Evolutionary conservation across 2,113 vertebrate genomes (phyloP), one percentile per base, ranked within the genome.

Genomic region (Monopterus albus): DNA sequence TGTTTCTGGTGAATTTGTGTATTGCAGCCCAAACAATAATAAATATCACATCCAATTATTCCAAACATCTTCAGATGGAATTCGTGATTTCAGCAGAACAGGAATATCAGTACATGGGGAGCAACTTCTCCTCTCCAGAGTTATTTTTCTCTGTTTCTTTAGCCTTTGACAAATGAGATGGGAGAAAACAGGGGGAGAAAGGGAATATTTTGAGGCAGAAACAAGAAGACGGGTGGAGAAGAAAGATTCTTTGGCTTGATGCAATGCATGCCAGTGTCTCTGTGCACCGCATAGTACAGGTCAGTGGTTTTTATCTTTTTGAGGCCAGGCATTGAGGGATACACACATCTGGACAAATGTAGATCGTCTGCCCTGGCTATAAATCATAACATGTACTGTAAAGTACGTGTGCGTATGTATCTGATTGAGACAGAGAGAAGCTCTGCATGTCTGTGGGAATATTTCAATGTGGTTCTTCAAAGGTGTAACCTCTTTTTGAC

Each of bases 331-430:
- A 89, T 71, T 87, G 79, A 88, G 83, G 88, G 85, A 90, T 84
- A 68, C 67, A 82, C 87, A 89, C 91, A 92, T 92, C 91, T 92
- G 91, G 91, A 91, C 88, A 91, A 90, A 89, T 86, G 86, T 39
- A 82, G 79, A 87, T 87, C 77, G 80, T 55, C 75, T 67, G 7
- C 79, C 80, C 83, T 75, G 1, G 25, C 63, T 81, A 84, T 89
- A 91, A 92, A 90, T 92, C 88, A 89, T 49, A 68, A 61, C 64
- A 60, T 75, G 76, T 69, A 76, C 83, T 72, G 74, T 79, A 79
- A 46, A 78, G 42, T 79, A n/a, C 57, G 71, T 68, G 81, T 57
- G 73, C 45, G 78, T 69, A 43, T 65, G 75, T 68, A 66, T 75
- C 15, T 58, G 75, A 76, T 60, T 61, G 61, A 82, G 73, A 72